These are phyloP conservation scores for Lates calcarifer DNA, from an alignment of 2,113 vertebrate species.

Conservation along the genomic window DNA sequence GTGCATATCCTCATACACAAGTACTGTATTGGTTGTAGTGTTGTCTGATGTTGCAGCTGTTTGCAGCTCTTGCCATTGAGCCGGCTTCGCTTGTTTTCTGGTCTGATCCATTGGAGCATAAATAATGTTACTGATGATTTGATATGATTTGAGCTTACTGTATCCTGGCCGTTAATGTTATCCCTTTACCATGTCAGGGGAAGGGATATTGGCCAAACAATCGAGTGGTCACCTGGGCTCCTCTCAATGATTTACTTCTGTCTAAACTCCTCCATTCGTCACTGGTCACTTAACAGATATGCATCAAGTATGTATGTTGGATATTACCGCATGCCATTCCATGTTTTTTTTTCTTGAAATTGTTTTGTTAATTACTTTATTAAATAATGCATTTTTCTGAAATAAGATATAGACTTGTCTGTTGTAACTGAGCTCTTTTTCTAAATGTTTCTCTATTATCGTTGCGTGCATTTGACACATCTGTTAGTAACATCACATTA, in stretches of 20 bases:
- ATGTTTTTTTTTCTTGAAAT: conserved; percentile 51
- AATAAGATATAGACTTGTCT: neutral
- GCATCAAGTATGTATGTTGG: conserved; percentile 68
- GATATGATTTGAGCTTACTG: conserved; percentile 60
- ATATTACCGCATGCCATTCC: conserved; percentile 76
- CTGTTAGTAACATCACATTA: neutral
- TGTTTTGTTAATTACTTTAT: conserved; percentile 72
- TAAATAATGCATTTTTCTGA: conserved; percentile 75
- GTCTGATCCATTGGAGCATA: conserved; percentile 57
- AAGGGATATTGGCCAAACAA: conserved; percentile 28
- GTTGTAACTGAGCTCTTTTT: neutral
- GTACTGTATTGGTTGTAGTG: conserved; percentile 76
- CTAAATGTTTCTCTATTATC: neutral
- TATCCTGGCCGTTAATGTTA: conserved; percentile 26
- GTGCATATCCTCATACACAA: conserved; percentile 66
- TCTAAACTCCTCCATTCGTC: conserved; percentile 47
- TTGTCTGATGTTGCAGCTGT: conserved; percentile 46
- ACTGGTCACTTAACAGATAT: conserved; percentile 62
- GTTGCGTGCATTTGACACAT: neutral
- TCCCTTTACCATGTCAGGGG: conserved; percentile 10
- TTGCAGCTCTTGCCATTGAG: conserved; percentile 62
- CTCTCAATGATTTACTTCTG: conserved; percentile 39
- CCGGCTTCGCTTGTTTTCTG: conserved; percentile 70
- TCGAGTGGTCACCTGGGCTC: conserved; percentile 14
- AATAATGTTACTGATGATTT: conserved; percentile 58